A percentile compares a stretch with the other conserved stretches of the same genome.
phyloP scores from a whole-genome alignment of 2,888 invertebrate genomes.

The Busseola fusca region DNA sequence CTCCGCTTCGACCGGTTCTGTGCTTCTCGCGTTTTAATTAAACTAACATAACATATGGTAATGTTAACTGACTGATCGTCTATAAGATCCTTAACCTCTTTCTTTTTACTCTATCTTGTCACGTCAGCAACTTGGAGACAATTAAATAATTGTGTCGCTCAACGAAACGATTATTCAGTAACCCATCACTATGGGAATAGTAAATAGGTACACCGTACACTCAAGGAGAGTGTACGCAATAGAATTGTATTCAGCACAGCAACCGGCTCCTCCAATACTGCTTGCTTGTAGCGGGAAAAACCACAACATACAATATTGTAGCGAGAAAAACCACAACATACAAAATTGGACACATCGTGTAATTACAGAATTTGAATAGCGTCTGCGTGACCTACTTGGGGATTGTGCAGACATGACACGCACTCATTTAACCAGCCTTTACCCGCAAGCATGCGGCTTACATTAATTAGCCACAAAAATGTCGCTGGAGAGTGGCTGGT shows the following conservation, averaged over 20 bases:
- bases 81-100: neutral
- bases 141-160: conserved; percentile 8
- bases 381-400: conserved; percentile 49
- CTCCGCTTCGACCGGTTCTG: no score
- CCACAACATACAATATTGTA: conserved; percentile 41
- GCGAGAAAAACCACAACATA: conserved; percentile 36
- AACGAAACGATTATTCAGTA: neutral
- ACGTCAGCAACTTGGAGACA: neutral
- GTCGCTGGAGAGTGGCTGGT: neutral
- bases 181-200: neutral
- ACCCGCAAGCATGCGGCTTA: neutral
- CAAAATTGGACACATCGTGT: conserved; percentile 38
- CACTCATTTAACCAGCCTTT: neutral
- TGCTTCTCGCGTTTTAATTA: no score
- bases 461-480: neutral
- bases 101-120: neutral
- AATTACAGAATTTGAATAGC: conserved; percentile 31
- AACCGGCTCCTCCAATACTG: conserved; percentile 7
- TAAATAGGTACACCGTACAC: conserved; percentile 5
- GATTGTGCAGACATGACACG: conserved; percentile 8
- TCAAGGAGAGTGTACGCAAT: conserved; percentile 1
- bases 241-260: conserved; percentile 15
- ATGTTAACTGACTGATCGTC: neutral
- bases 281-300: conserved; percentile 25
- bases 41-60: neutral